Evolutionary conservation across 1,140 invertebrate species (phyloP), one percentile per base, ranked within the genome.

Genomic region (Monochamus saltuarius): DNA sequence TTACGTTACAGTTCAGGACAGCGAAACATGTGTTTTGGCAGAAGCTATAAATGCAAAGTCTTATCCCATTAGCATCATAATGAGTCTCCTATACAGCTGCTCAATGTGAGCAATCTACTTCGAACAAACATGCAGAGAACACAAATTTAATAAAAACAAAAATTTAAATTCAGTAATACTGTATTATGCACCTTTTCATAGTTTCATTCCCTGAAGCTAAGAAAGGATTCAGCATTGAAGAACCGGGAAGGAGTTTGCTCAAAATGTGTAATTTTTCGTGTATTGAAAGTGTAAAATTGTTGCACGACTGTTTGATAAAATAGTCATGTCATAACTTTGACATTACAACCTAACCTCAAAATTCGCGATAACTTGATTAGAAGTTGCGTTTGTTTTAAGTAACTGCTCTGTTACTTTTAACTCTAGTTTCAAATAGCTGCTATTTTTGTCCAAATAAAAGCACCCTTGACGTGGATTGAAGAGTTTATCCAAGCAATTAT

Each of bases 21-120:
- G 54, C 53, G 58, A 42, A 56, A 29, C 22, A 29, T 29, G 45
- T 43, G 51, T 57, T 62, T 66, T 58, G 60, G 60, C 60, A 55
- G 50, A 64, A 66, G 64, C 64, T 56, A 52, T 66, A 66, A 66
- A 66, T 66, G 64, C 64, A 60, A 56, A 49, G 53, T 60, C 56
- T 58, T 59, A 59, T 52, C 37, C 29, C 34, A 9, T 29, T 29
- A 29, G 22, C 22, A 29, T 29, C 22, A 3, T 29, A 29, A 56
- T 50, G 49, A 62, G 36, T 59, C 53, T 62, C 51, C 56, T 51
- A 54, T 46, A 51, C 43, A 34, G 36, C 60, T 66, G 60, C 64
- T 66, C 64, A 66, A 66, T 66, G 50, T 66, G 64, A 66, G 64
- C 64, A 62, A 66, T 53, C 22, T 29, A 29, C 46, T 53, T 56